These are phyloP conservation scores for Callospermophilus lateralis DNA, from an alignment of 2,113 vertebrate species.

Conservation along the genomic window DNA sequence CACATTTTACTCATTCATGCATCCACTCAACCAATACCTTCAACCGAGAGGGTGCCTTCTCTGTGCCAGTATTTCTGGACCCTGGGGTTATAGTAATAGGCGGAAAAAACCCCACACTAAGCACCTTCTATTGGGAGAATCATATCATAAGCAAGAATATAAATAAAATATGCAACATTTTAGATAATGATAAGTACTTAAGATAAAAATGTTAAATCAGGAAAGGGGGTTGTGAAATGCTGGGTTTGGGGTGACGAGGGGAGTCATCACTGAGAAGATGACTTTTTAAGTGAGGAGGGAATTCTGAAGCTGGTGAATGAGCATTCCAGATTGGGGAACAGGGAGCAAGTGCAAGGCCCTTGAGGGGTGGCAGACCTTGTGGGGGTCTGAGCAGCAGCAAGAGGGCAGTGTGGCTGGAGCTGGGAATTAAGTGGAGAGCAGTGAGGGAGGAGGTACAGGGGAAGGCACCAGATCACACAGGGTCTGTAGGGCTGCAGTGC, in stretches of 20 bases:
- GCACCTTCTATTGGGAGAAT: neutral
- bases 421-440: no score
- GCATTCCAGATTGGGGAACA: neutral
- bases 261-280: neutral
- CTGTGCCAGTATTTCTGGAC: neutral
- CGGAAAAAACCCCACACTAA: rapidly evolving
- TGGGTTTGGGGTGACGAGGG: neutral
- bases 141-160: neutral
- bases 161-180: neutral
- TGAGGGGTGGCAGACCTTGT: neutral
- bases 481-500: rapidly evolving
- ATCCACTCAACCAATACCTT: neutral
- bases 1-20: neutral
- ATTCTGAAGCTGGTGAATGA: neutral
- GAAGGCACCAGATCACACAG: neutral
- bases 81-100: neutral
- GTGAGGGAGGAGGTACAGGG: neutral
- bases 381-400: neutral
- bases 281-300: neutral
- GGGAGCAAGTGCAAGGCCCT: neutral
- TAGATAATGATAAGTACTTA: neutral
- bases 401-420: neutral
- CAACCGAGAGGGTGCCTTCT: neutral
- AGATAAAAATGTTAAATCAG: neutral
- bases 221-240: neutral